phyloP scores from a whole-genome alignment of 2,797 vertebrate genomes.

The Mus spretus region DNA sequence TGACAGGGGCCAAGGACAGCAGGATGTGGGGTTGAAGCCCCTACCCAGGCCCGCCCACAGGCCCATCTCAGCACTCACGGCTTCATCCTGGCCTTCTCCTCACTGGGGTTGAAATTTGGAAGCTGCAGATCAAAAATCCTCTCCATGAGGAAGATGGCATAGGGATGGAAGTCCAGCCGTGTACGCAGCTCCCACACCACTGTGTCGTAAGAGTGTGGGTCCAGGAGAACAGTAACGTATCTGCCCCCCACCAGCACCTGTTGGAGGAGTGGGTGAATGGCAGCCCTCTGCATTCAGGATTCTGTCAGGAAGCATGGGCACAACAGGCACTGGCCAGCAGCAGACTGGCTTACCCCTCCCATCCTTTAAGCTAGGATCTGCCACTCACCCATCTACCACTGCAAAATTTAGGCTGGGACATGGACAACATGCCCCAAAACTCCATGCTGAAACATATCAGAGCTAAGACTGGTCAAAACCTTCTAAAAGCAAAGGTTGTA shows the following conservation, averaged over 20 bases:
- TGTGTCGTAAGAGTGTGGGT: conserved; percentile 92
- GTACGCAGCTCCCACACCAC: conserved; percentile 89
- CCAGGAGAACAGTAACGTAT: conserved; percentile 93
- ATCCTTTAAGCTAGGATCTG: not conserved
- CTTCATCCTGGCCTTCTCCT: conserved; percentile 91
- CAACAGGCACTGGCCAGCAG: fast-evolving
- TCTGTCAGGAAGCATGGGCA: not conserved
- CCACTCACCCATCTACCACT: too few species aligned
- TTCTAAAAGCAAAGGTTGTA: not conserved
- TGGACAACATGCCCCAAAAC: fast-evolving
- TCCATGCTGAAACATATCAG: not conserved
- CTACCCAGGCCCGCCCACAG: not conserved
- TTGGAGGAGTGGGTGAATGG: fast-evolving
- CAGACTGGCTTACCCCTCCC: not conserved
- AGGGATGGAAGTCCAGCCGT: conserved; percentile 92
- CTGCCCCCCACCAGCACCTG: conserved; percentile 93
- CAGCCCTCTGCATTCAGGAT: fast-evolving
- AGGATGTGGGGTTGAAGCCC: not conserved
- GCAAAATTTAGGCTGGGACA: not conserved
- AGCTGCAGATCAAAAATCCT: conserved; percentile 93
- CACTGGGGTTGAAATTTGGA: conserved; percentile 87
- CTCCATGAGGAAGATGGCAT: conserved; percentile 93
- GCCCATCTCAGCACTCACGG: conserved; percentile 85
- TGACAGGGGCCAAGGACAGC: not conserved
- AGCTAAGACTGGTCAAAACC: not conserved